Base-by-base conservation (phyloP, 2,888 invertebrate species). In the Coelogynopora nodosa region DNA sequence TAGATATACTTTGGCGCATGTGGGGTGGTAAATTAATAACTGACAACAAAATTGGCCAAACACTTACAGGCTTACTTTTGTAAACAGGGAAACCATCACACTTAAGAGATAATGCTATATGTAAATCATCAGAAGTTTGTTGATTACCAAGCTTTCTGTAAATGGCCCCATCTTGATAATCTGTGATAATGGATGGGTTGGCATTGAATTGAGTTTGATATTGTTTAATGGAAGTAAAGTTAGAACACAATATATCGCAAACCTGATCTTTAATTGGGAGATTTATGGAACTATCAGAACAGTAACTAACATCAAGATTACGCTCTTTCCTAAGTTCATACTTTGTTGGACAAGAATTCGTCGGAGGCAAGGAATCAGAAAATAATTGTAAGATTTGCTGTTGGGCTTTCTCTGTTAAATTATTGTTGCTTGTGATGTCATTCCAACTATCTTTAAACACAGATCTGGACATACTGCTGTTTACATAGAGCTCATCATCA, bases 1-100 rank as follows among this genome's bases (percentile, higher is more conserved):
- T 74, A 5, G 74, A 5, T n/a, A 74, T 74, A 74, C 27, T 74
- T 74, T 74, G 74, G 2, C 2, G 74, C 74, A 74, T n/a, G 23
- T 23, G 74, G 2, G 74, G 74, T 5, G 74, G 74, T 26, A 74
- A 74, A 23, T 74, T 26, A 74, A 74, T 5, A 74, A 74, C 27
- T 13, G 74, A 74, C 74, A 74, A 74, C 23, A 74, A 74, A 74
- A 74, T 74, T 74, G 74, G 74, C 74, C 74, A 74, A 26, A 74
- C 74, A 74, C 10, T 13, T 13, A 5, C 23, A 74, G 74, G 5
- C 74, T 74, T 74, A 23, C 74, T 74, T 74, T 74, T 26, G 74
- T n/a, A 74, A 74, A 74, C 74, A 13, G 74, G 74, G 74, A 74
- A 74, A 5, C 74, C 74, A 74, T 74, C 27, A 74, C 74, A 74